Base-by-base conservation (phyloP, 2,888 invertebrate species). In the Drosophila multiciliata region DNA sequence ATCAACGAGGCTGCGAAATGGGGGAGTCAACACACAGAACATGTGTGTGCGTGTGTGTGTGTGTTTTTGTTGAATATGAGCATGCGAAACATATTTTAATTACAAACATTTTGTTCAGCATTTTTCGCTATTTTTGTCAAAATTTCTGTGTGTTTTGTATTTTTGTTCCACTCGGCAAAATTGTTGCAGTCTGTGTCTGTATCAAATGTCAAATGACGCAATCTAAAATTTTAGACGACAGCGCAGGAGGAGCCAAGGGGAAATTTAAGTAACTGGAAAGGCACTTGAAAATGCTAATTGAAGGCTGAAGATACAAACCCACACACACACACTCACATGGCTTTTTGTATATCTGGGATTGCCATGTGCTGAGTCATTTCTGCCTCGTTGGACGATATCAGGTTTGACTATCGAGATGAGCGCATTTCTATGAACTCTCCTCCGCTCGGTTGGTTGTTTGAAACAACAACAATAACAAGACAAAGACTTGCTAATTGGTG, bases 31-130 rank as follows among this genome's bases (percentile, higher is more conserved):
- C 50, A 40, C 48, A 55, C 36, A 26, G 8, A 23, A 23, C 29
- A 6, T 54, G 20, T 54, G 15, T 57, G 35, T 55, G 6, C 15
- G 48, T 40, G 26, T 36, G 32, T 57, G 20, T 48, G 50, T 50
- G 17, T 23, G 29, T 29, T n/a, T 33, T 33, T 48, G 26, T 79
- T 77, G 73, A 83, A 87, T 61, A 60, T 80, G 84, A 83, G 74
- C 80, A 85, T 80, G 87, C 82, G 75, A 85, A 87, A 69, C 36
- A 68, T 78, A 80, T 79, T 84, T 86, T 86, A 85, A 83, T 86
- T 83, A 82, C 74, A 73, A 83, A 69, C 83, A 69, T 75, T 78
- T 66, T 62, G 67, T 70, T 53, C 40, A 49, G 29, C 12, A 58
- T 66, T 66, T 70, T 52, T 65, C 23, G 82, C 83, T 84, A 86